Percentiles rank a stretch among this genome's conserved stretches.
Conservation (phyloP, 2,113 vertebrate species). For the Brachypteracias leptosomus region DNA sequence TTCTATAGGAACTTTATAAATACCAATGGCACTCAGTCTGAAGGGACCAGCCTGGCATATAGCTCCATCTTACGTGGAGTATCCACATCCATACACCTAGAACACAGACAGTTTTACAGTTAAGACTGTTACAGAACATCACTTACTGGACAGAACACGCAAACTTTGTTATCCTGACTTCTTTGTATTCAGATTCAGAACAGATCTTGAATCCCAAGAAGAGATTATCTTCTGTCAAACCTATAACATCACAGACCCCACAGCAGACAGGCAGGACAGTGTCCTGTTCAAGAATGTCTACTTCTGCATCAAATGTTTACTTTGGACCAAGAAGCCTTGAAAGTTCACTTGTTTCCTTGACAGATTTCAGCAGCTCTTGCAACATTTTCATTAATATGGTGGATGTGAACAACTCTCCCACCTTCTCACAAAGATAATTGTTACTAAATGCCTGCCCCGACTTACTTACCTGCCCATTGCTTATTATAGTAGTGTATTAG, state of each 20-base stretch:
- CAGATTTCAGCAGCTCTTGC: slow-evolving; percentile 75
- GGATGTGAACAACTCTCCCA: slow-evolving; percentile 73
- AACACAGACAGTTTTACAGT: background rate
- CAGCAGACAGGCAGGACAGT: background rate
- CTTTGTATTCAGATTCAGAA: background rate
- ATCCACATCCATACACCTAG: background rate
- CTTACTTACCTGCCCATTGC: background rate
- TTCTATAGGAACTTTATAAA: background rate
- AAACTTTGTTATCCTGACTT: background rate
- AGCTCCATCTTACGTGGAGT: background rate
- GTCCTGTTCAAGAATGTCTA: background rate
- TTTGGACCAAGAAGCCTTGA: background rate
- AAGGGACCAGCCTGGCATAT: background rate
- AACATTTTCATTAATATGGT: slow-evolving; percentile 65
- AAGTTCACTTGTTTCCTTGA: background rate
- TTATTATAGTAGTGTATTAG: rapidly evolving
- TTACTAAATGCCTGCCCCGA: background rate
- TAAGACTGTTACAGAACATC: background rate
- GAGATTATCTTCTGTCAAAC: background rate
- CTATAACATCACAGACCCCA: background rate
- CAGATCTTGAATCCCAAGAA: background rate
- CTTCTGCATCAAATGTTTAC: background rate
- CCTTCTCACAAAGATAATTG: slow-evolving; percentile 69
- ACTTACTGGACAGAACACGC: background rate
- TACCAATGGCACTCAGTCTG: background rate